Conservation (phyloP, 2,888 invertebrate genomes). For the Agrenia bidenticulata region DNA sequence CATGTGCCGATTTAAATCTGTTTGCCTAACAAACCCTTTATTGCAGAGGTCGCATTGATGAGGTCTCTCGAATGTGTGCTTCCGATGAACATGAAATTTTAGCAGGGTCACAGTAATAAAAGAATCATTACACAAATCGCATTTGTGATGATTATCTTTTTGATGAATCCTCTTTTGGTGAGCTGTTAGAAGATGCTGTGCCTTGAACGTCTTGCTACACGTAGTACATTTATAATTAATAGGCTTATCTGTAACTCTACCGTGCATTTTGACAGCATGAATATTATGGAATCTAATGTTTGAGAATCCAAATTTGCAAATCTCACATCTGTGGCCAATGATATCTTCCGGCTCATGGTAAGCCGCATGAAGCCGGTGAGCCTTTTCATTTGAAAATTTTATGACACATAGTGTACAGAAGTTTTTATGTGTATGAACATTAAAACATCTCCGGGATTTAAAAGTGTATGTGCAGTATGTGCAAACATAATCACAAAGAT, state of each 20-base stretch:
- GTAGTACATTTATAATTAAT: neutral
- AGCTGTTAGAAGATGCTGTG: neutral
- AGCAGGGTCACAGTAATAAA: neutral
- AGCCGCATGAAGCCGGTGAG: neutral
- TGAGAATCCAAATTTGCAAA: conserved; percentile 1
- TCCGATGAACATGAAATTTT: neutral
- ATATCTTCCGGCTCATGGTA: neutral
- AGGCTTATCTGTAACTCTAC: neutral
- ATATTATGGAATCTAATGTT: conserved; percentile 4
- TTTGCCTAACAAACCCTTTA: conserved; percentile 2
- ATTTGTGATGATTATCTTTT: neutral
- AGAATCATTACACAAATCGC: neutral
- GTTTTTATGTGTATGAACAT: conserved; percentile 13
- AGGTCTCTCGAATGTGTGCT: neutral
- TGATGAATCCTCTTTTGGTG: neutral
- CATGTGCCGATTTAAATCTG: conserved; percentile 18
- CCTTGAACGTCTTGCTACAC: neutral
- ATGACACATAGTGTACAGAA: conserved; percentile 6
- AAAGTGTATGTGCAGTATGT: neutral
- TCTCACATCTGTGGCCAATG: neutral
- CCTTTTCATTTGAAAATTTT: conserved; percentile 12
- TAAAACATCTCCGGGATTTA: neutral
- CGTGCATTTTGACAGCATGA: neutral
- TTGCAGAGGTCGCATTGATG: conserved; percentile 8
- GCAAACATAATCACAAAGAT: conserved; percentile 8